Base-by-base conservation (phyloP, 2,888 invertebrate genomes). In the Germaria angustata region DNA sequence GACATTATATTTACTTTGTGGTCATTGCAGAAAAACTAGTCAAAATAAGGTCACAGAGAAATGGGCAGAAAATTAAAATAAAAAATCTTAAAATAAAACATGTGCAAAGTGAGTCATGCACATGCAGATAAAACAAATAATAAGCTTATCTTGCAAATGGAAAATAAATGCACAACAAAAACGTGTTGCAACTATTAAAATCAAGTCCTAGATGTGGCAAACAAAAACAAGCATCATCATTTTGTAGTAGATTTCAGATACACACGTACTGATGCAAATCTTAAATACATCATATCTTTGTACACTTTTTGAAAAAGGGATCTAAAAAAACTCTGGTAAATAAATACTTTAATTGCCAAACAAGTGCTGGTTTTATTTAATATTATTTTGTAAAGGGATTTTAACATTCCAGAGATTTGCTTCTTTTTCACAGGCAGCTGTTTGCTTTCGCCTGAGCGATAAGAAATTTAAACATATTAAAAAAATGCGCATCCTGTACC, bases 161-260 rank as follows among this genome's bases (percentile, higher is more conserved):
- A 57, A 49, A 65, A 78, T 57, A 55, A 39, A 59, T 39, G 49
- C 32, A 71, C 17, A 59, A 57, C 32, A 65, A 32, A 65, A 72
- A 73, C 79, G 72, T 73, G 66, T 61, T 80, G 41, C 57, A 66
- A 80, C 59, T 73, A 73, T 68, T 53, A 59, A 80, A 53, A 72
- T 65, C 6, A 41, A 32, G 79, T 66, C 59, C 65, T 59, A 34
- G 41, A 59, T 34, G 5, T 41, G 9, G 20, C 20, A 57, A 44
- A 39, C 39, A 66, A 51, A n/a, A 63, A 41, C 17, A n/a, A 59
- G 3, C 39, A 32, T 34, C 53, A 55, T 11, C 65, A 51, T 0
- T 39, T 61, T 20, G 13, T 24, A 51, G n/a, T n/a, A 17, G 9
- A 41, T 36, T 53, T 15, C 41, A 57, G 5, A 36, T 22, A 7